phyloP scores from a whole-genome alignment of 2,888 invertebrate genomes.

The Pandemis corylana region DNA sequence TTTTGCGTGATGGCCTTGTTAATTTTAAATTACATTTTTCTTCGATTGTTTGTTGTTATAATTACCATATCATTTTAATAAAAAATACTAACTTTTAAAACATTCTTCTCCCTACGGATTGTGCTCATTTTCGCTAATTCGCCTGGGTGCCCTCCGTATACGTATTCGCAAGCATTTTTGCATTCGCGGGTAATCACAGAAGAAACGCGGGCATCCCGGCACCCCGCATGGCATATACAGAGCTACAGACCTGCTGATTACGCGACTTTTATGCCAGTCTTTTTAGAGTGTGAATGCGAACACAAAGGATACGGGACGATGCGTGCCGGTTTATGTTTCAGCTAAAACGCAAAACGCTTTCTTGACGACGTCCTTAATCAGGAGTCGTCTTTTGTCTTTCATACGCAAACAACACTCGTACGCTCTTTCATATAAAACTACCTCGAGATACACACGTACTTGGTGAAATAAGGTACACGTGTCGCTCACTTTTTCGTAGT shows the following conservation, averaged over 20 bases:
- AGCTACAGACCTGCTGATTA: constrained; percentile 30
- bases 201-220: constrained; percentile 25
- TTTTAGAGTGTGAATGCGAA: constrained; percentile 6
- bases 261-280: constrained; percentile 26
- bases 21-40: no score
- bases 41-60: no score
- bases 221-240: constrained; percentile 12
- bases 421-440: no score
- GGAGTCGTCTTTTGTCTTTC: background rate
- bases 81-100: background rate
- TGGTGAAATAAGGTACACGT: no score
- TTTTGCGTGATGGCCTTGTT: no score
- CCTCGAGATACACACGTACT: no score
- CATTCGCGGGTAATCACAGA: constrained; percentile 23
- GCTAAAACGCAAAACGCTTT: constrained; percentile 4
- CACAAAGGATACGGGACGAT: constrained; percentile 30
- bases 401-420: background rate
- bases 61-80: background rate
- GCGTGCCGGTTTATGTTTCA: constrained; percentile 12
- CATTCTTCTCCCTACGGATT: background rate
- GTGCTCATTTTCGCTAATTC: constrained; percentile 5
- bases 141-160: background rate
- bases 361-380: background rate
- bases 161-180: constrained; percentile 2
- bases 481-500: no score